Base-by-base conservation (phyloP, 2,888 invertebrate genomes). In the Julus scandinavius region DNA sequence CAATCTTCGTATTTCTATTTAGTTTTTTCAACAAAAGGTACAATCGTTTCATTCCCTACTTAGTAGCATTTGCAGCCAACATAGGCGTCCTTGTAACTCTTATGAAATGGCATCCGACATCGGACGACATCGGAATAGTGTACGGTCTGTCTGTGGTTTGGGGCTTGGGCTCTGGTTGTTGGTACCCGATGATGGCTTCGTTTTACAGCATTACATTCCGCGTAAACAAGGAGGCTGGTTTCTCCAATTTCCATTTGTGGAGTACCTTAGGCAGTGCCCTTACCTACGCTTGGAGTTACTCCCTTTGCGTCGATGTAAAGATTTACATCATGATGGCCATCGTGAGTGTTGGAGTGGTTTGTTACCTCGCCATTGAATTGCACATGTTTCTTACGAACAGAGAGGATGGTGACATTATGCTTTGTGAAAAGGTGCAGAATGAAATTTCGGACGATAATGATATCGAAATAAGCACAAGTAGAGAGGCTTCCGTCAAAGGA, bases 171-270 rank as follows among this genome's bases (percentile, higher is more conserved):
- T 86, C 88, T 0, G 88, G 88, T 15, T 40, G 40, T 9, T 87
- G 72, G 72, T 87, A 87, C 15, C 87, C 87, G 1, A 63, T 80
- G 80, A 17, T 87, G n/a, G 15, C 17, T 96, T 96, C 96, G 90
- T 93, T 97, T 38, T 97, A 97, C 91, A 97, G 97, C 88, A 95
- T 96, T n/a, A 94, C 97, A 90, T 97, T 96, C 94, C 94, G 96
- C 91, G 95, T 96, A 89, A 97, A 97, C 94, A 97, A 97, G 92
- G 97, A 97, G 92, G 97, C 97, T 0, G 97, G 97, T 0, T 97
- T 97, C 94, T 97, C 97, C 89, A 97, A 97, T 93, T 97, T 95
- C 93, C 95, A 97, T 50, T 94, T 97, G 7, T 97, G 97, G 97
- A 97, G 97, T 92, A 96, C 96, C 88, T 95, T 95, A 4, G 97